Evolutionary conservation across 2,113 vertebrate genomes (phyloP).

Genomic region (Cisticola juncidis): DNA sequence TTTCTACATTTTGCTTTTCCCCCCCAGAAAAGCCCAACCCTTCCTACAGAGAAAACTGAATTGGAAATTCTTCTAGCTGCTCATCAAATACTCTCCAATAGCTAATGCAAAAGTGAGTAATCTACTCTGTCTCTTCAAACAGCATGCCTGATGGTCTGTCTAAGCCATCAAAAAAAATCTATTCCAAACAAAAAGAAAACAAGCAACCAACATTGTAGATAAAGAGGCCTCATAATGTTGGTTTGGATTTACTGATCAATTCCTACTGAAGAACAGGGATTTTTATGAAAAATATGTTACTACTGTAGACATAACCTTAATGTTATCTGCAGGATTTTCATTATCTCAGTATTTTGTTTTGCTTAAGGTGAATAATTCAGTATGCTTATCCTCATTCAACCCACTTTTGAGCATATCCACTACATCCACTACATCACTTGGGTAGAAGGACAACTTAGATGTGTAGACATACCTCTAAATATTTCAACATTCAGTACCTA

Average conservation of each 20-base stretch:
- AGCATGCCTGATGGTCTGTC: neutral
- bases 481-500: neutral
- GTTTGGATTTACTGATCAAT: neutral
- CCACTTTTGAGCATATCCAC: neutral
- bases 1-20: neutral
- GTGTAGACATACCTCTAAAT: neutral
- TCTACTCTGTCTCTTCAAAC: neutral
- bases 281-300: neutral
- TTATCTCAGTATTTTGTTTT: neutral
- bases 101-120: neutral
- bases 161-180: neutral
- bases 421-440: neutral
- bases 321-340: neutral
- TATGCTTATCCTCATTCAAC: neutral
- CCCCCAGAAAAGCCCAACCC: accelerated
- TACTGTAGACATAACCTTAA: neutral
- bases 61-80: neutral
- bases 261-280: neutral
- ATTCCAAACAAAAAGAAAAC: neutral
- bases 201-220: neutral
- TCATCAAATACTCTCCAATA: neutral
- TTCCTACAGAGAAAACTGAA: neutral
- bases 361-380: neutral
- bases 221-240: neutral
- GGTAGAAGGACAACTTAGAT: neutral